Conservation (phyloP, 2,797 vertebrate species). For the Pangasius krempfi region DNA sequence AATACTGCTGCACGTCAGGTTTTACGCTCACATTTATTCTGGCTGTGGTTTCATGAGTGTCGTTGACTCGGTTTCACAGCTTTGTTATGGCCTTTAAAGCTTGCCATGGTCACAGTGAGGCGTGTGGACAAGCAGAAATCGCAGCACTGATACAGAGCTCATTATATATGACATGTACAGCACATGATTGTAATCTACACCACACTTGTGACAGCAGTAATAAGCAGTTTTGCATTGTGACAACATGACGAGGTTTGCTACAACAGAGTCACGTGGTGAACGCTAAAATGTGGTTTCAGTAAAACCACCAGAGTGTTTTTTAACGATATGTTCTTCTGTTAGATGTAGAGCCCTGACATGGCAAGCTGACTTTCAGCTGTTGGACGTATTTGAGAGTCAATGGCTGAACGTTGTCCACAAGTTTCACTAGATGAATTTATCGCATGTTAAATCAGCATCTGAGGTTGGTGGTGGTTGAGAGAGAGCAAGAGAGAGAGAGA, state of each 20-base stretch:
- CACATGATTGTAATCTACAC: neutral
- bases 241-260: constrained; percentile 2
- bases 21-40: constrained; percentile 6
- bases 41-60: constrained; percentile 18
- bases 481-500: neutral
- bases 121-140: neutral
- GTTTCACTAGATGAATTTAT: neutral
- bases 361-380: constrained; percentile 4
- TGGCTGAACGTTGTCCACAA: neutral
- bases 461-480: neutral
- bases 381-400: neutral
- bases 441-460: neutral
- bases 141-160: constrained; percentile 2
- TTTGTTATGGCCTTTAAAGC: constrained; percentile 26
- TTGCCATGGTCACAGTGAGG: neutral
- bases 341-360: constrained; percentile 17
- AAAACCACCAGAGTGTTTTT: constrained; percentile 59
- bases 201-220: constrained; percentile 3
- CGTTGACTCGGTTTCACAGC: constrained; percentile 22
- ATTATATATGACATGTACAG: constrained; percentile 8
- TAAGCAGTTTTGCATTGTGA: neutral
- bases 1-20: neutral
- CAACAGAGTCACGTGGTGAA: neutral
- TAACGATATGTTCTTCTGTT: constrained; percentile 58
- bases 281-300: constrained; percentile 21